phyloP scores from a whole-genome alignment of 1,140 invertebrate genomes.

The Schlechtendalia chinensis region DNA sequence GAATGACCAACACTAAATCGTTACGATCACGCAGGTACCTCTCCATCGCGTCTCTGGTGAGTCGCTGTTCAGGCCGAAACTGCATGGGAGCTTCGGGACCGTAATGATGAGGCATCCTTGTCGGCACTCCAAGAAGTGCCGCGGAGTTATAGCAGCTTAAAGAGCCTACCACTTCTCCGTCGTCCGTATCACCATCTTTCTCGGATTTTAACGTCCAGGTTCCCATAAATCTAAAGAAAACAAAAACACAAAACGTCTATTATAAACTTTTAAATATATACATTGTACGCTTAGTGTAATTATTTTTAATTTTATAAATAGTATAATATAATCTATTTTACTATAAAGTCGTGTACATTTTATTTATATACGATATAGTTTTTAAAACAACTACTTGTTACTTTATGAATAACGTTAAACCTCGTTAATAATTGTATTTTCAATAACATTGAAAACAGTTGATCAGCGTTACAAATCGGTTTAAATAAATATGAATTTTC shows the following conservation, averaged over 20 bases:
- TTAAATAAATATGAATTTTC: no score
- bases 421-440: no score
- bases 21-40: slow-evolving; percentile 88
- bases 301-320: no score
- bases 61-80: slow-evolving; percentile 73
- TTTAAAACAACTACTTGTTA: no score
- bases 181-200: slow-evolving; percentile 45
- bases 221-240: slow-evolving; percentile 44
- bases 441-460: no score
- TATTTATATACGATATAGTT: no score
- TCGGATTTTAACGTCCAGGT: slow-evolving; percentile 48
- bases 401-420: no score
- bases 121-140: slow-evolving; percentile 18
- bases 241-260: background rate
- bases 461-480: no score
- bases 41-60: slow-evolving; percentile 93
- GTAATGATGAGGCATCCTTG: slow-evolving; percentile 72
- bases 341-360: no score
- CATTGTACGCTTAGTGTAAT: no score
- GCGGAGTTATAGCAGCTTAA: slow-evolving; percentile 42
- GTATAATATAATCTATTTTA: no score
- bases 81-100: slow-evolving; percentile 70
- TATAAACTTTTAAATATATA: no score
- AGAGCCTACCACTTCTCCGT: slow-evolving; percentile 37
- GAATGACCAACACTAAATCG: slow-evolving; percentile 94